A percentile compares a stretch with the other conserved stretches of the same genome.
Evolutionary conservation across 2,797 vertebrate genomes (phyloP).

Genomic region (Argya squamiceps): DNA sequence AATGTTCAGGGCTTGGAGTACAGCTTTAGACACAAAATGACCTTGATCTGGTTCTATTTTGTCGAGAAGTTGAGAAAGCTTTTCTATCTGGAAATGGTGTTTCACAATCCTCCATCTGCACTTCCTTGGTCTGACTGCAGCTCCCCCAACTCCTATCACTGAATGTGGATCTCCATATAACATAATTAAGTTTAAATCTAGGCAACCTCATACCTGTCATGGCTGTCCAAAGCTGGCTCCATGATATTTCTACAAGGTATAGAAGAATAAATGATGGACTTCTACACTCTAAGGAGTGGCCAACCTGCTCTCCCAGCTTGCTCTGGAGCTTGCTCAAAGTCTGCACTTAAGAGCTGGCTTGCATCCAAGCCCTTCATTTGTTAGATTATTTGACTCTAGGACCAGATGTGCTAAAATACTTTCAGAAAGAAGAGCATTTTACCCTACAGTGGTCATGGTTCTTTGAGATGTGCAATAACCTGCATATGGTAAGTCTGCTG

Average conservation of each 20-base stretch:
- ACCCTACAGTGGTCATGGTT: neutral
- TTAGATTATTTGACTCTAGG: slow-evolving; percentile 23
- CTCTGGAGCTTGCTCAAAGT: slow-evolving; percentile 7
- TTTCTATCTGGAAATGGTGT: neutral
- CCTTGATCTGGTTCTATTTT: neutral
- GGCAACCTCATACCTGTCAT: neutral
- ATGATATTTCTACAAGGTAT: neutral
- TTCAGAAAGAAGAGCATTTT: slow-evolving; percentile 27
- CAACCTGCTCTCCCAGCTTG: neutral
- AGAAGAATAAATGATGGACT: neutral
- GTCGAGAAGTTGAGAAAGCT: neutral
- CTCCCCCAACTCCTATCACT: neutral
- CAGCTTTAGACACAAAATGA: neutral
- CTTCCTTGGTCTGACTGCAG: neutral
- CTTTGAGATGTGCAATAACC: slow-evolving; percentile 31
- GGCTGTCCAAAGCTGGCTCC: neutral
- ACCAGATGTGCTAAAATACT: slow-evolving; percentile 63
- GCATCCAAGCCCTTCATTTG: slow-evolving; percentile 35
- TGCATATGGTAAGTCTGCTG: neutral
- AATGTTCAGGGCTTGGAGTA: neutral
- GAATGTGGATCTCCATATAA: neutral
- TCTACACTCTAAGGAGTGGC: neutral
- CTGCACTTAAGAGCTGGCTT: slow-evolving; percentile 37
- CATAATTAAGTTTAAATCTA: neutral
- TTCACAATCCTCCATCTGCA: neutral